Conservation (phyloP, 2,888 invertebrate species). For the Dryomyza anilis region DNA sequence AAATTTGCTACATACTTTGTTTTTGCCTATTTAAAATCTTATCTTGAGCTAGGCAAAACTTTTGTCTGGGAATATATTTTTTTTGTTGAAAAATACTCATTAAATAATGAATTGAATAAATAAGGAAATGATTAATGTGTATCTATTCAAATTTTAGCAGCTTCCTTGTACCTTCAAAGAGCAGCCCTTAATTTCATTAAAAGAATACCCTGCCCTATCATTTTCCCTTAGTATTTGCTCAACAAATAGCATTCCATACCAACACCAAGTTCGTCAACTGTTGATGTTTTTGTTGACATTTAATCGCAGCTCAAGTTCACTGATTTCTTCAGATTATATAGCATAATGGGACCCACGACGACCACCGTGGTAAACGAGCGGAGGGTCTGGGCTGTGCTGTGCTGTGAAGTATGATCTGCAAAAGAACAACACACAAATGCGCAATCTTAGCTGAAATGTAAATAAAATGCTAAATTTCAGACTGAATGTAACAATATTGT, state of each 20-base stretch:
- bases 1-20: too few species aligned
- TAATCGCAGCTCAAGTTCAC: slow-evolving; percentile 12
- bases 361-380: too few species aligned
- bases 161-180: not conserved
- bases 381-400: too few species aligned
- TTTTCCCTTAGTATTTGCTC: not conserved
- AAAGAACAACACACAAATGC: not conserved
- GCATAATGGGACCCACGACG: not conserved
- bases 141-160: not conserved
- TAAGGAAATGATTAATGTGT: too few species aligned
- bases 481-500: not conserved
- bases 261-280: not conserved
- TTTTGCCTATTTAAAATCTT: too few species aligned
- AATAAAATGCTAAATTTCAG: not conserved
- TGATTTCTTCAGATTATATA: not conserved
- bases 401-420: too few species aligned
- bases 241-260: not conserved
- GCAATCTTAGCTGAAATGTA: slow-evolving; percentile 15
- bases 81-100: too few species aligned
- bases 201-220: not conserved
- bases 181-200: not conserved
- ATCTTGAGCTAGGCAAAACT: too few species aligned
- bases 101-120: too few species aligned
- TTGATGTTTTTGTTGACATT: slow-evolving; percentile 8
- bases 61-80: too few species aligned